phyloP scores from a whole-genome alignment of 2,888 invertebrate genomes.

The Drosophila mettleri region DNA sequence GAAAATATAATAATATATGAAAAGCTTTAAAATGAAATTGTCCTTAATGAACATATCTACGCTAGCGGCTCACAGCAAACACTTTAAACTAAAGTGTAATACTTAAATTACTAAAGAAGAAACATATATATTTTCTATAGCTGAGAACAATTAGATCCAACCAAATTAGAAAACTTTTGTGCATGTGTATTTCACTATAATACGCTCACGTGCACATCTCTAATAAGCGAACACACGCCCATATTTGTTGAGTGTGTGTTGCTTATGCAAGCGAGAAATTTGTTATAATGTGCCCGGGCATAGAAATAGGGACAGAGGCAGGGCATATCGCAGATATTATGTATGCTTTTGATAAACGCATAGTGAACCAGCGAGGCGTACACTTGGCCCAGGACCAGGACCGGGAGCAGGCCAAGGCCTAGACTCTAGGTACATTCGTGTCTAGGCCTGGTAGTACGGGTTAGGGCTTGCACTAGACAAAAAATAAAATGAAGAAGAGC shows the following conservation, averaged over 20 bases:
- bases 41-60: no score
- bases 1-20: no score
- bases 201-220: slow-evolving; percentile 50
- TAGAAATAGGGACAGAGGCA: slow-evolving; percentile 2
- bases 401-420: slow-evolving; percentile 56
- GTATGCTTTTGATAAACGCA: slow-evolving; percentile 78
- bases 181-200: background rate
- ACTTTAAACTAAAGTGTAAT: no score
- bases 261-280: slow-evolving; percentile 82
- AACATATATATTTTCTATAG: no score
- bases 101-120: no score
- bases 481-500: background rate
- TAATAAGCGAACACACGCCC: slow-evolving; percentile 39
- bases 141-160: background rate
- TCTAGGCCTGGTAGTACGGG: background rate
- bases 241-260: slow-evolving; percentile 65
- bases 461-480: background rate
- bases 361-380: slow-evolving; percentile 76
- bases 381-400: slow-evolving; percentile 65
- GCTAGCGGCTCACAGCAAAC: no score
- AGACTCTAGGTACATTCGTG: background rate
- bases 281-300: slow-evolving; percentile 75
- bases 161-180: background rate
- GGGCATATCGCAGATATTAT: slow-evolving; percentile 61
- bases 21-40: no score